Evolutionary conservation across 1,140 invertebrate species (phyloP), one percentile per base, ranked within the genome.

Genomic region (Cyphomyrmex costatus): DNA sequence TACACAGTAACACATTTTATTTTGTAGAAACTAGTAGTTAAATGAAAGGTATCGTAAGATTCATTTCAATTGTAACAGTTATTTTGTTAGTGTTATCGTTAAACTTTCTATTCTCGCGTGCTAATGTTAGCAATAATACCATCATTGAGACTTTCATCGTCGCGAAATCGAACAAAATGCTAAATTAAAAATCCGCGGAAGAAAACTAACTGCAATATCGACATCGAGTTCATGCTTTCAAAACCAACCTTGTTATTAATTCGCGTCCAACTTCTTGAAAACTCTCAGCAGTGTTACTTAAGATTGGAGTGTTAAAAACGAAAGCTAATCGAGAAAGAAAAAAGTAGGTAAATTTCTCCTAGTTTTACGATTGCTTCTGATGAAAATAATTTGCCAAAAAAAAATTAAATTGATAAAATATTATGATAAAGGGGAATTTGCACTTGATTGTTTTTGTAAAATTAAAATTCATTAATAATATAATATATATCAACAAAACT

Each of bases 21-120:
- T 33, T 12, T 33, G 5, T 19, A 6, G 21, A 78, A 78, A 7
- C 6, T 51, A 36, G 19, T 49, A 12, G 30, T 46, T n/a, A 10
- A 46, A 33, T 65, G 10, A 42, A 65, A 3, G 14, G 19, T 16
- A n/a, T 19, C 30, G 14, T 68, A 16, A 46, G 16, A 2, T 78
- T 4, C 36, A 66, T 78, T 46, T 78, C 30, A n/a, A 49, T 21
- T 46, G 21, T 49, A 65, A 27, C 19, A n/a, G 8, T n/a, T 19
- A 30, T 19, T 49, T 63, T 46, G 24, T 63, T n/a, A 16, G 21
- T 61, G 5, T 27, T 63, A 65, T 65, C 60, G 27, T 46, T 30
- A 49, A 46, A 78, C 42, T 78, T 78, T 78, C 76, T 36, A 78
- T 78, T 78, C 42, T 79, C 46, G 61, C 77, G 30, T 79, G 46